Conservation (phyloP, 2,797 vertebrate genomes). For the Pantherophis alleghaniensis region DNA sequence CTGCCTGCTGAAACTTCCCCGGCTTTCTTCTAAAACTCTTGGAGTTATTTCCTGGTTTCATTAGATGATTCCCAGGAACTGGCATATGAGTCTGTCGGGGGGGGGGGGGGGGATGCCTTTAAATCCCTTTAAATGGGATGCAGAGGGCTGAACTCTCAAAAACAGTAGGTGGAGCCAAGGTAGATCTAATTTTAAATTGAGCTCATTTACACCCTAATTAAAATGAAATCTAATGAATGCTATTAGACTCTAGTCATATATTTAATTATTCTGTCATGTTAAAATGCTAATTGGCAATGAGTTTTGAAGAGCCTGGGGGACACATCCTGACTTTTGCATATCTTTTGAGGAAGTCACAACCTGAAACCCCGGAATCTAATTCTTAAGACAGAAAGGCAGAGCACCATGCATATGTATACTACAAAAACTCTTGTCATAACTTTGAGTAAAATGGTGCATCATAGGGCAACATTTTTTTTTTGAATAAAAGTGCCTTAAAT, state of each 20-base stretch:
- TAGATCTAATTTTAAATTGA: neutral
- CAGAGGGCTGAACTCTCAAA: neutral
- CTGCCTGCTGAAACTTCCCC: neutral
- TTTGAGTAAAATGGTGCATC: neutral
- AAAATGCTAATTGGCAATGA: neutral
- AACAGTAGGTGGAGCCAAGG: neutral
- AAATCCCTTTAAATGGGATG: neutral
- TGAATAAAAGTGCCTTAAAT: neutral
- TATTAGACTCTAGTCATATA: neutral
- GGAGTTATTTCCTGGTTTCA: neutral
- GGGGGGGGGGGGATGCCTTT: neutral
- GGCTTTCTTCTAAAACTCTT: neutral
- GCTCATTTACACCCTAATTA: neutral
- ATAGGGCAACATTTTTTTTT: neutral
- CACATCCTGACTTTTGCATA: neutral
- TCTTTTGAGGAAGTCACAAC: neutral
- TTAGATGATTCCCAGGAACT: neutral
- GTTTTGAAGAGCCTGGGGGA: neutral
- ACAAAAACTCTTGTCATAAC: neutral
- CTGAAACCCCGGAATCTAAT: neutral
- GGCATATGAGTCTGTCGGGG: neutral
- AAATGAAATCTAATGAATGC: neutral
- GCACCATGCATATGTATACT: neutral
- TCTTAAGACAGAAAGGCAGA: neutral
- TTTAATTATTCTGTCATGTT: neutral